Evolutionary conservation across 2,888 invertebrate genomes (phyloP), one percentile per base, ranked within the genome.

Genomic region (Watsonalla cultraria): DNA sequence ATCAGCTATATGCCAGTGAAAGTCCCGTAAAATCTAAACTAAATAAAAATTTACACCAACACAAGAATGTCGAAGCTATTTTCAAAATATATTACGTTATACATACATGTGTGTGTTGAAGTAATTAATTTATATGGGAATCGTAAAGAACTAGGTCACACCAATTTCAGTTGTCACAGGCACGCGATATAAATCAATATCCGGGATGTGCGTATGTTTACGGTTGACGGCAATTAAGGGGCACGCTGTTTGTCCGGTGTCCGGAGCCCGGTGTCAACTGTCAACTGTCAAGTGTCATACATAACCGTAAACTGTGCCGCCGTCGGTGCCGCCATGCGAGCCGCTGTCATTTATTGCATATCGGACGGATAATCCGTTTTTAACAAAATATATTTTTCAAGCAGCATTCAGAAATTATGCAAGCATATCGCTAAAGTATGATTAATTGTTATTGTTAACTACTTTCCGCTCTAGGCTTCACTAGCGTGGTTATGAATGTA

Each of bases 251-350:
- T 74, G 50, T 50, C 35, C 46, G 46, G 37, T 46, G 52, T 70
- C 69, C 66, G 67, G 59, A 59, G 68, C 67, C 72, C 75, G 72
- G 73, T 75, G 78, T 82, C 82, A 73, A 76, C 76, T 75, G 78
- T 82, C 82, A 73, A 76, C 76, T 75, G 78, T 82, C 82, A 74
- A 77, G 76, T 80, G 73, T 72, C 76, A 60, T 67, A 60, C 65
- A 65, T 55, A 52, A 54, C 63, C 49, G 14, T 49, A 59, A 62
- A 70, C 64, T 64, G 58, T 64, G 70, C 72, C 70, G 66, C 61
- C 64, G 58, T 53, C n/a, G n/a, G 58, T 64, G 70, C 72, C 70
- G 66, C 61, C 64, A n/a, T n/a, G 58, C 53, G 54, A 54, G 45
- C 51, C 45, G 51, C 37, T 60, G 61, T 56, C 68, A 67, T 61